A percentile compares a stretch with the other conserved stretches of the same genome.
Conservation (phyloP, 2,797 vertebrate genomes). For the Etheostoma perlongum region DNA sequence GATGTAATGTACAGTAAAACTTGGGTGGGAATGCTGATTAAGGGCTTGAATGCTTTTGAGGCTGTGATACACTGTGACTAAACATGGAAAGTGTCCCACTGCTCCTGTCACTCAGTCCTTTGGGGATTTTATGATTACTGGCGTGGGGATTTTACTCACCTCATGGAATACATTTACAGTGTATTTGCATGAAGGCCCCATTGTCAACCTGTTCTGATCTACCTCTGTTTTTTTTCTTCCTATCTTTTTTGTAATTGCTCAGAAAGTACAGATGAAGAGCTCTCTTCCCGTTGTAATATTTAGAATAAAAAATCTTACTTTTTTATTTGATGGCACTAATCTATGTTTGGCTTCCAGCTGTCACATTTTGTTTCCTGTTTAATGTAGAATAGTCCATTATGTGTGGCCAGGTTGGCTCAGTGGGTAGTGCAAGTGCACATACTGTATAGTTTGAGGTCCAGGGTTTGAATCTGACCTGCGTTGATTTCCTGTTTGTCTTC, state of each 20-base stretch:
- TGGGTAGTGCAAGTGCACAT: too few species aligned
- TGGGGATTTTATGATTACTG: constrained; percentile 28
- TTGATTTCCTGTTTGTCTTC: too few species aligned
- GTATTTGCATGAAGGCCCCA: background rate
- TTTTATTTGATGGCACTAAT: background rate
- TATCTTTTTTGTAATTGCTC: background rate
- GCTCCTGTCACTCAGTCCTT: constrained; percentile 6
- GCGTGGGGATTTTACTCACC: constrained; percentile 2
- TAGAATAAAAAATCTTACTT: background rate
- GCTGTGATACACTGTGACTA: constrained; percentile 40
- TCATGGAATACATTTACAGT: background rate
- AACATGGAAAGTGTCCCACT: constrained; percentile 32
- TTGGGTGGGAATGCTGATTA: constrained; percentile 60
- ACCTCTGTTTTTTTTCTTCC: background rate
- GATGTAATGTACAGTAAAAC: constrained; percentile 69
- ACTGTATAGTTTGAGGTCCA: too few species aligned
- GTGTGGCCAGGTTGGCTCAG: too few species aligned
- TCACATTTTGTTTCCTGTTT: too few species aligned
- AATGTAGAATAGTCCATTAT: too few species aligned
- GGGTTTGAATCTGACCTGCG: too few species aligned
- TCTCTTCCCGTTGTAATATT: background rate
- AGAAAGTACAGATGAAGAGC: background rate
- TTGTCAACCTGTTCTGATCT: background rate
- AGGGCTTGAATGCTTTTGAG: constrained; percentile 40
- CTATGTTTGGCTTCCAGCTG: background rate